Conservation (phyloP, 2,797 vertebrate species). For the Coilia nasus region DNA sequence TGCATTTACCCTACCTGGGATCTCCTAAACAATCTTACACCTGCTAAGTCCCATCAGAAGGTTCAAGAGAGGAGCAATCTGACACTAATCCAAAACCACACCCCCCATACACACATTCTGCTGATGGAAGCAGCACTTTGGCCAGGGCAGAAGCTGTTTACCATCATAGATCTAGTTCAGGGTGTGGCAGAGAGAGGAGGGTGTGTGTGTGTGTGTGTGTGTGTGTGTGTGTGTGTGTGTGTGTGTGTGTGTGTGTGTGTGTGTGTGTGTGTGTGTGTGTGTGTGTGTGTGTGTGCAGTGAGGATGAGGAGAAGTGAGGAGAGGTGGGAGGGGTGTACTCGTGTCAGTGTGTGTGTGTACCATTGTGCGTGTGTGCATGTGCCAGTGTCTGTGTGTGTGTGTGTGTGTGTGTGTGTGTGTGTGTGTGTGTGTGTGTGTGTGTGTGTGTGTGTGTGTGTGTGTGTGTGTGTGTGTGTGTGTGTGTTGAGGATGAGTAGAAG, state of each 20-base stretch:
- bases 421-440: background rate
- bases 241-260: too few relatives aligned
- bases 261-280: slow-evolving; percentile 12
- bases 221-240: slow-evolving; percentile 1
- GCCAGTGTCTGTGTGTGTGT: background rate
- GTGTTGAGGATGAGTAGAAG: background rate
- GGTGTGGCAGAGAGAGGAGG: slow-evolving; percentile 35
- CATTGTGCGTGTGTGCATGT: background rate
- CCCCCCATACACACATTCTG: slow-evolving; percentile 72
- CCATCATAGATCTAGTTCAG: slow-evolving; percentile 90
- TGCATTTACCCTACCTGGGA: slow-evolving; percentile 51
- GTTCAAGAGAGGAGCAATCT: slow-evolving; percentile 75
- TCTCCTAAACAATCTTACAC: slow-evolving; percentile 69
- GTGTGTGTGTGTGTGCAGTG: background rate
- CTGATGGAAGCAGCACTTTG: slow-evolving; percentile 74
- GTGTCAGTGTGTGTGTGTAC: background rate
- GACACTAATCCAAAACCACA: slow-evolving; percentile 77
- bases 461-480: background rate
- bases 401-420: background rate
- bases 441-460: background rate
- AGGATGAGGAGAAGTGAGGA: background rate
- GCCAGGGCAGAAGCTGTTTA: slow-evolving; percentile 79
- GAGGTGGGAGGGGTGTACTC: background rate
- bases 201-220: background rate
- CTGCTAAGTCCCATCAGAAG: slow-evolving; percentile 72